Base-by-base conservation (phyloP, 2,888 invertebrate species). In the Cerceris ruficornis region DNA sequence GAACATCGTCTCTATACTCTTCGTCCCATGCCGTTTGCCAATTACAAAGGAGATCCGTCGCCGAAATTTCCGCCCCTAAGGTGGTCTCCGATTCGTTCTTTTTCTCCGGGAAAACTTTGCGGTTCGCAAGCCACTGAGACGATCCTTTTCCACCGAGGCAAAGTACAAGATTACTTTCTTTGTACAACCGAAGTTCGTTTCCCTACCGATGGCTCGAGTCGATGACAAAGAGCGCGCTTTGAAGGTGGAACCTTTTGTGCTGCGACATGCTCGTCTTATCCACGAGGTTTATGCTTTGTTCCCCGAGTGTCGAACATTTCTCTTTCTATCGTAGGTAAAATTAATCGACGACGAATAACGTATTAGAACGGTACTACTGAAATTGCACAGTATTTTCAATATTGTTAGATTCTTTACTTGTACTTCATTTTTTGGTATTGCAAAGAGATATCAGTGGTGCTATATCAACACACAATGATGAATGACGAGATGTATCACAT, bases 1-100 rank as follows among this genome's bases (percentile, higher is more conserved):
- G 64, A 70, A 79, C 75, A 52, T 59, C 61, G 76, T 74, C 75
- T 69, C 65, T 68, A 65, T 69, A 76, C 80, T 77, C 58, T 66
- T 68, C 71, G 55, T 70, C 72, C 71, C 77, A 59, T 65, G 46
- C 72, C 79, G 84, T 83, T 86, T 86, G 84, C 76, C 87, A 88
- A 89, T 88, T 87, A 89, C 87, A 88, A 88, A 88, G 72, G 82
- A 75, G 80, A 80, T 74, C 75, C 70, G 39, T 69, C 80, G 70
- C 73, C 54, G 60, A 74, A 77, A 72, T 77, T 71, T 75, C 79
- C 54, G 49, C 74, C 52, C 67, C 64, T 28, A 28, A 13, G 46
- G 39, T 58, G 58, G 15, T 50, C 67, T 52, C 39, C 62, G 50
- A 52, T 28, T 74, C 62, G 67, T 43, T 73, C 73, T 77, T 87